These are phyloP conservation scores for Anguilla marmorata DNA, from an alignment of 2,797 vertebrate genomes.

Conservation along the genomic window DNA sequence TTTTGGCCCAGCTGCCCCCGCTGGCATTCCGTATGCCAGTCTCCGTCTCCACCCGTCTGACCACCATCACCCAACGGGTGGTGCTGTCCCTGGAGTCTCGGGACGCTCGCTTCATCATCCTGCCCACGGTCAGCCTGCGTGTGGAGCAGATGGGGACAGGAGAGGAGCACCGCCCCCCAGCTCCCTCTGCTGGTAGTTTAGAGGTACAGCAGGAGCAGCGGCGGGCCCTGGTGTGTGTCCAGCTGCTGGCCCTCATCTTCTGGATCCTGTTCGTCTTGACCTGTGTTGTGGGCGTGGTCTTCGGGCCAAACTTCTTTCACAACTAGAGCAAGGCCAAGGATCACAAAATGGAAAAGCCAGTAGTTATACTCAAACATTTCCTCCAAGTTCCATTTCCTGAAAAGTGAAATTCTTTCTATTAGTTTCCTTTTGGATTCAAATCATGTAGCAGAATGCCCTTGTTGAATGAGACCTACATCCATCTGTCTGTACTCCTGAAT, in stretches of 20 bases:
- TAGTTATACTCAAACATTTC: not conserved
- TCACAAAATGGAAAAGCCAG: not conserved
- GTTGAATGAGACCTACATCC: not conserved
- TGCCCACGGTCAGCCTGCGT: slow-evolving; percentile 75
- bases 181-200: slow-evolving; percentile 46
- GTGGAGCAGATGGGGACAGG: slow-evolving; percentile 71
- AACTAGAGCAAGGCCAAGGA: slow-evolving; percentile 32
- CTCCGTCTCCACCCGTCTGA: slow-evolving; percentile 48
- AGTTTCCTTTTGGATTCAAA: not conserved
- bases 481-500: not conserved
- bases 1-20: slow-evolving; percentile 63
- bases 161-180: slow-evolving; percentile 47
- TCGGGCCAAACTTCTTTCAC: slow-evolving; percentile 67
- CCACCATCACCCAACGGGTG: slow-evolving; percentile 69
- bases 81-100: slow-evolving; percentile 70
- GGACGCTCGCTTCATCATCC: slow-evolving; percentile 70
- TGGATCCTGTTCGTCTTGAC: slow-evolving; percentile 72
- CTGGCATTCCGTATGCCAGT: slow-evolving; percentile 56
- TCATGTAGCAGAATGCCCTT: not conserved
- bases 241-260: slow-evolving; percentile 70
- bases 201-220: slow-evolving; percentile 61
- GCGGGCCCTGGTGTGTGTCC: slow-evolving; percentile 65
- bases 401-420: not conserved
- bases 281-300: slow-evolving; percentile 70
- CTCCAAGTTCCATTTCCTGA: not conserved